Percentiles rank a stretch among this genome's conserved stretches.
These are phyloP conservation scores for Lasiurus borealis DNA, from an alignment of 2,113 vertebrate genomes.

Conservation along the genomic window DNA sequence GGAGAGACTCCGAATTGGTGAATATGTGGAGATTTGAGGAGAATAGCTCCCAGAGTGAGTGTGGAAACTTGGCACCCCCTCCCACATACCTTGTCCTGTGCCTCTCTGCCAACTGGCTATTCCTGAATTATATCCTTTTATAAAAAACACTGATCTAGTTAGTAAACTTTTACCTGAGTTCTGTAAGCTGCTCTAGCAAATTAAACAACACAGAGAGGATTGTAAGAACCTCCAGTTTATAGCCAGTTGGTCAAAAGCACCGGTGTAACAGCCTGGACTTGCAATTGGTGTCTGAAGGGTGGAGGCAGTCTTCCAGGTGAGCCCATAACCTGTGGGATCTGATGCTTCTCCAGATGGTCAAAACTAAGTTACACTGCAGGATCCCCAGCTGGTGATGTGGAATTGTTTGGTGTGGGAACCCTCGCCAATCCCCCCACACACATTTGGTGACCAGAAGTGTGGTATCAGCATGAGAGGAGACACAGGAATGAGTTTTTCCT, in stretches of 20 bases:
- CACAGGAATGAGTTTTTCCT: background rate
- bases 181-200: background rate
- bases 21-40: background rate
- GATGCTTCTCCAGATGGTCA: background rate
- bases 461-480: background rate
- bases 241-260: background rate
- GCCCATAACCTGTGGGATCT: background rate
- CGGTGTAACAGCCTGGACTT: background rate
- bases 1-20: background rate
- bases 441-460: background rate
- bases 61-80: rapidly evolving
- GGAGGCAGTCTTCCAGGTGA: background rate
- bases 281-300: background rate
- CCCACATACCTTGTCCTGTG: too few species aligned
- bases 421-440: background rate
- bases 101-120: background rate
- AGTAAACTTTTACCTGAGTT: background rate
- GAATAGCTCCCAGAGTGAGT: background rate
- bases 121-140: background rate
- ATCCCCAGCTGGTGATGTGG: background rate
- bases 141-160: background rate
- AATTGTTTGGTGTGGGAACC: background rate
- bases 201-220: background rate
- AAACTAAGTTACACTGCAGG: background rate
- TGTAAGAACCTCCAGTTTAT: background rate